phyloP scores from a whole-genome alignment of 1,140 invertebrate genomes.

The Nixonia krombeini region DNA sequence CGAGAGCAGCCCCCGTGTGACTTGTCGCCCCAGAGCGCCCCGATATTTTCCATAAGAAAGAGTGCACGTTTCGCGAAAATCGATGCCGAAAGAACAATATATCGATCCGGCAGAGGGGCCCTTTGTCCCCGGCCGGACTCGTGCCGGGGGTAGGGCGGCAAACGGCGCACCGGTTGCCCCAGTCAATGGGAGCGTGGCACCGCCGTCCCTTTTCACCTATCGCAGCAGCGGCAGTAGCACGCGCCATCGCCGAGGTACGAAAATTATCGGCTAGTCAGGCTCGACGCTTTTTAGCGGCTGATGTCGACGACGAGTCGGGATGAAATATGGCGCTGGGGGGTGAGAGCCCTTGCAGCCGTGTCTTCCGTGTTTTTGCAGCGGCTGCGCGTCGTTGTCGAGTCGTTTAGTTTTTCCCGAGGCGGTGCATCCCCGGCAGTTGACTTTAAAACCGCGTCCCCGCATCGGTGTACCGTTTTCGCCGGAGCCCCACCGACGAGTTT shows the following conservation, averaged over 20 bases:
- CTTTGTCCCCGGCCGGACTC: constrained; percentile 39
- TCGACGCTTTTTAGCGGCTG: not conserved
- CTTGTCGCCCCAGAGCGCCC: constrained; percentile 41
- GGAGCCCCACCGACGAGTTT: constrained; percentile 26
- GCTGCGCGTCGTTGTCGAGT: too few species aligned
- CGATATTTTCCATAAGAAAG: constrained; percentile 54
- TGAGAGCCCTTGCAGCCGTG: not conserved
- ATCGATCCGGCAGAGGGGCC: constrained; percentile 45
- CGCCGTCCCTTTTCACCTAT: constrained; percentile 15
- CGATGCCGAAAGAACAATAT: constrained; percentile 57
- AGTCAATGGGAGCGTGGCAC: constrained; percentile 43
- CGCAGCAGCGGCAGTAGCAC: constrained; percentile 21
- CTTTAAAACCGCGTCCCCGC: too few species aligned
- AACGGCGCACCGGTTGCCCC: constrained; percentile 29
- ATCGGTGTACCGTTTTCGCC: too few species aligned
- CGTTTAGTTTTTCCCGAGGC: too few species aligned
- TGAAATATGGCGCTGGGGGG: not conserved
- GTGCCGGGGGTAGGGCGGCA: constrained; percentile 4
- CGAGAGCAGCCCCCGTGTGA: constrained; percentile 24
- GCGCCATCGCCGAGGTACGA: constrained; percentile 38
- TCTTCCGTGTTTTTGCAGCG: constrained; percentile 1
- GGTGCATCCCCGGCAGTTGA: too few species aligned
- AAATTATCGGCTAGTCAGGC: constrained; percentile 54
- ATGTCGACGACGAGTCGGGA: not conserved
- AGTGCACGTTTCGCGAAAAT: constrained; percentile 43